A percentile compares a stretch with the other conserved stretches of the same genome.
These are phyloP conservation scores for Glaucopsyche alexis DNA, from an alignment of 2,888 invertebrate species.

Conservation along the genomic window DNA sequence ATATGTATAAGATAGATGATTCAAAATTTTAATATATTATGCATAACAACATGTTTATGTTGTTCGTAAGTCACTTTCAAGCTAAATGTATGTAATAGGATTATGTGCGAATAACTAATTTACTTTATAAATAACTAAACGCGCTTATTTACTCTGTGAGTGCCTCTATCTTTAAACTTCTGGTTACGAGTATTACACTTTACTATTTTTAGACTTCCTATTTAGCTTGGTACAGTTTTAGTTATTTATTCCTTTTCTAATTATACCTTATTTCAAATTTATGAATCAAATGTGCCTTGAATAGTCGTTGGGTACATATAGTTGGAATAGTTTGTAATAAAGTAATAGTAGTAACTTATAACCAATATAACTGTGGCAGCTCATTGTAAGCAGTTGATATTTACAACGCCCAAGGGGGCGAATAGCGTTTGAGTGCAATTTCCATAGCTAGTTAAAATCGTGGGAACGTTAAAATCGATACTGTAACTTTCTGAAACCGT, in stretches of 20 bases:
- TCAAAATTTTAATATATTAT: too few relatives aligned
- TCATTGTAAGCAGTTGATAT: neutral
- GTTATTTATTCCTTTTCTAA: neutral
- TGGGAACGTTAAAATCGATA: neutral
- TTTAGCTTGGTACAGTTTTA: neutral
- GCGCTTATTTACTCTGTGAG: constrained; percentile 31
- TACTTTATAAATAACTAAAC: constrained; percentile 30
- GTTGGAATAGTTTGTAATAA: too few relatives aligned
- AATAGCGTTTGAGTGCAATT: neutral
- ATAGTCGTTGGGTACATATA: too few relatives aligned
- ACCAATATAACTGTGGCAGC: too few relatives aligned
- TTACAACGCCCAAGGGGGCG: neutral
- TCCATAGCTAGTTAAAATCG: neutral
- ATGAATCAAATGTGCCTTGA: too few relatives aligned
- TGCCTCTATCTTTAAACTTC: constrained; percentile 25
- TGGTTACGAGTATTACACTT: neutral
- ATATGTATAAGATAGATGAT: too few relatives aligned
- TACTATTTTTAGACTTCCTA: neutral
- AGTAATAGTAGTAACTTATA: too few relatives aligned
- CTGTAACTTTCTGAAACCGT: neutral
- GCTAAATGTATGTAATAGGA: constrained; percentile 34
- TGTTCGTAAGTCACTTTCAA: neutral
- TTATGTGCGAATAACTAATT: constrained; percentile 33
- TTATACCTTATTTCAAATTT: too few relatives aligned
- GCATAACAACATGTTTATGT: too few relatives aligned